Evolutionary conservation across 2,888 invertebrate species (phyloP).

Genomic region (Leucania comma): DNA sequence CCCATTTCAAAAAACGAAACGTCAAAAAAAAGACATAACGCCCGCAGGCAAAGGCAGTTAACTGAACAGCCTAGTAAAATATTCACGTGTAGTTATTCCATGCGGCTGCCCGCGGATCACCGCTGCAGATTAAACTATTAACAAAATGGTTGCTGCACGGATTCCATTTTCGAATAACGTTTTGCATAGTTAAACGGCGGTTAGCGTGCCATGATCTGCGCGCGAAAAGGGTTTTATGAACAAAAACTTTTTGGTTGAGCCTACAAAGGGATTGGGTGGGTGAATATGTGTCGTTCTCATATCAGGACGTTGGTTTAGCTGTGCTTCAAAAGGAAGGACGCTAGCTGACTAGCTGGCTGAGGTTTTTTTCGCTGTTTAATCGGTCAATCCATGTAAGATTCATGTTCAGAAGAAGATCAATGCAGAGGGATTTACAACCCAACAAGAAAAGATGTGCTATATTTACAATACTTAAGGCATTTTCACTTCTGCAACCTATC

Average conservation of each 20-base stretch:
- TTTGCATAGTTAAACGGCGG: slow-evolving; percentile 72
- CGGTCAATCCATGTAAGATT: no score
- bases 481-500: no score
- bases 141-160: slow-evolving; percentile 78
- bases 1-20: slow-evolving; percentile 30
- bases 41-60: slow-evolving; percentile 55
- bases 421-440: no score
- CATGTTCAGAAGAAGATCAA: no score
- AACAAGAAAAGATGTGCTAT: no score
- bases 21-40: slow-evolving; percentile 49
- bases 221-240: slow-evolving; percentile 61
- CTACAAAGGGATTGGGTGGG: slow-evolving; percentile 30
- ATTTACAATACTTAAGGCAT: no score
- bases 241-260: slow-evolving; percentile 49
- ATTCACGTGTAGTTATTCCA: slow-evolving; percentile 82
- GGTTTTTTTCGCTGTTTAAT: no score
- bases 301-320: no score
- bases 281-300: background rate
- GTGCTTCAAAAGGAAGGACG: no score
- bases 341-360: no score
- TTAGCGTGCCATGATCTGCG: slow-evolving; percentile 62
- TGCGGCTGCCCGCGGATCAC: slow-evolving; percentile 77
- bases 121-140: slow-evolving; percentile 87
- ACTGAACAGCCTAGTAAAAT: slow-evolving; percentile 75
- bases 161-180: slow-evolving; percentile 70